Evolutionary conservation across 1,140 invertebrate genomes (phyloP).

Genomic region (Brachystomella parvula): DNA sequence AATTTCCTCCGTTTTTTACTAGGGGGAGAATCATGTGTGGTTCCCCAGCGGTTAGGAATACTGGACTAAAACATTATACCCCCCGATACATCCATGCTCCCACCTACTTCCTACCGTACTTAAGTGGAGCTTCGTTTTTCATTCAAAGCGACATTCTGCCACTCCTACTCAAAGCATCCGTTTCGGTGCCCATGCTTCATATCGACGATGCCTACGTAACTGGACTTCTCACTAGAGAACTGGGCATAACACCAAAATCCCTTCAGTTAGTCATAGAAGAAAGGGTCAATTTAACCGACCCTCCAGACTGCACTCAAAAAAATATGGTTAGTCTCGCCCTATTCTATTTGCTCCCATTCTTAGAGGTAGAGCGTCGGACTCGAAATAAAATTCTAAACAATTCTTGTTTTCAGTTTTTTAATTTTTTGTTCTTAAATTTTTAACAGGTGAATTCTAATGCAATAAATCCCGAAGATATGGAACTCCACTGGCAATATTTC

Average conservation of each 20-base stretch:
- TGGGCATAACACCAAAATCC: constrained; percentile 33
- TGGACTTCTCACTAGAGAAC: constrained; percentile 41
- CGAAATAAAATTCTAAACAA: too few relatives aligned
- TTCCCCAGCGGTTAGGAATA: not conserved
- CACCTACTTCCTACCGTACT: constrained; percentile 37
- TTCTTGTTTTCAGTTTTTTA: too few relatives aligned
- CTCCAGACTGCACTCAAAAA: too few relatives aligned
- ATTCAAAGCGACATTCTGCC: constrained; percentile 28
- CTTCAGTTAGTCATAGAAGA: too few relatives aligned
- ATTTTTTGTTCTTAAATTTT: too few relatives aligned
- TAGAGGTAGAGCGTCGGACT: too few relatives aligned
- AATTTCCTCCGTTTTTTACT: not conserved
- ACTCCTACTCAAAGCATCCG: constrained; percentile 36
- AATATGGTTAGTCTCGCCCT: too few relatives aligned
- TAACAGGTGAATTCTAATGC: too few relatives aligned
- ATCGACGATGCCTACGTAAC: constrained; percentile 47
- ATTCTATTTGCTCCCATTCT: too few relatives aligned
- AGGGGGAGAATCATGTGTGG: constrained; percentile 15
- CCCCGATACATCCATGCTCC: constrained; percentile 16
- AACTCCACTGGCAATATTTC: too few relatives aligned
- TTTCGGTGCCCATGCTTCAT: constrained; percentile 42
- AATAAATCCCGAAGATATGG: too few relatives aligned
- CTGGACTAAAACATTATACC: constrained; percentile 13
- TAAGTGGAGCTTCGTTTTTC: constrained; percentile 39
- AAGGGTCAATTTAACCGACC: too few relatives aligned